A percentile compares a stretch with the other conserved stretches of the same genome.
These are phyloP conservation scores for Cossypha caffra DNA, from an alignment of 2,797 vertebrate species.

Conservation along the genomic window DNA sequence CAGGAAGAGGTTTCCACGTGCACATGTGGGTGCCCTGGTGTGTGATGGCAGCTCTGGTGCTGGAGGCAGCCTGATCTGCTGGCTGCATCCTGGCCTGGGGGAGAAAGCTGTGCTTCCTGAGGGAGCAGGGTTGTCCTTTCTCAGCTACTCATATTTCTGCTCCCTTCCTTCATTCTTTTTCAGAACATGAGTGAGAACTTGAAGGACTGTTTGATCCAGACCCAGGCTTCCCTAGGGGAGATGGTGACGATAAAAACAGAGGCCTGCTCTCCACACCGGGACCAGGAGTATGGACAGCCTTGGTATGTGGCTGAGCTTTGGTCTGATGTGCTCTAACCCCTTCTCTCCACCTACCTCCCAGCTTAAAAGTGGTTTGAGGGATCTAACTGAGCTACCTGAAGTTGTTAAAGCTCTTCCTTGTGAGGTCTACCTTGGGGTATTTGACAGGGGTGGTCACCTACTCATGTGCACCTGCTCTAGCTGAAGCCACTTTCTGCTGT, in stretches of 20 bases:
- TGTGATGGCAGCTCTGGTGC: not conserved
- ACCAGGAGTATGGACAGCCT: constrained; percentile 81
- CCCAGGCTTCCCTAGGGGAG: constrained; percentile 77
- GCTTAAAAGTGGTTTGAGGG: not conserved
- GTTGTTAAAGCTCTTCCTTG: not conserved
- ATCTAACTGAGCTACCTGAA: not conserved
- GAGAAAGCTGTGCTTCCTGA: not conserved
- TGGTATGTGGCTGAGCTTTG: constrained; percentile 60
- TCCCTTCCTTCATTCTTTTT: constrained; percentile 7
- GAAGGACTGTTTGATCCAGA: constrained; percentile 81
- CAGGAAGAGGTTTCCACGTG: not conserved
- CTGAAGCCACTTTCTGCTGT: not conserved
- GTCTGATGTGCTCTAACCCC: not conserved
- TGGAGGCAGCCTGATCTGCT: rapidly evolving
- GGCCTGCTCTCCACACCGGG: constrained; percentile 72
- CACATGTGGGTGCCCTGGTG: rapidly evolving
- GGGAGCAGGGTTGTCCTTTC: constrained; percentile 13
- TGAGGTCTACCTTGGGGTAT: not conserved
- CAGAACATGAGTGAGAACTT: constrained; percentile 84
- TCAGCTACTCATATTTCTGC: constrained; percentile 17
- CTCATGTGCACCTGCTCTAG: not conserved
- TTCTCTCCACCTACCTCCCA: not conserved
- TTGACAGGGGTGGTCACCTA: not conserved
- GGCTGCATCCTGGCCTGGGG: not conserved
- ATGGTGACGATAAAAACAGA: constrained; percentile 83